Percentiles rank a stretch among this genome's conserved stretches.
Conservation (phyloP, 1,140 invertebrate species). For the Zaprionus davidi region DNA sequence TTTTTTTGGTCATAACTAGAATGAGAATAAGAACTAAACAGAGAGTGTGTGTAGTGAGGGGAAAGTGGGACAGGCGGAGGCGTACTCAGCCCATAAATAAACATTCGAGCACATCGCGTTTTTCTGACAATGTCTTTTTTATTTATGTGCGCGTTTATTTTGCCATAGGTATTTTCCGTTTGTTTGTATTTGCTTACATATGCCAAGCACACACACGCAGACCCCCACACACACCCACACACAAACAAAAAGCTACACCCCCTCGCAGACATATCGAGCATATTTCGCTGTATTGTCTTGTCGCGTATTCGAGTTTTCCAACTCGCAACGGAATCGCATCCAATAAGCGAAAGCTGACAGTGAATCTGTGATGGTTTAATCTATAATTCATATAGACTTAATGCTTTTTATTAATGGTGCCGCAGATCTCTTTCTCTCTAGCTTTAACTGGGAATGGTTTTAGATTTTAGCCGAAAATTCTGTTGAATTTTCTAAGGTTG, state of each 20-base stretch:
- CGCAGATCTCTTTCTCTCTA: not conserved
- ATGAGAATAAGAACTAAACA: constrained; percentile 25
- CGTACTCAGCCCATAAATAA: constrained; percentile 45
- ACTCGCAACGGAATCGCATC: constrained; percentile 24
- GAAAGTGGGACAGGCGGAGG: not conserved
- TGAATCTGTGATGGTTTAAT: not conserved
- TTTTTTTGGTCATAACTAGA: constrained; percentile 24
- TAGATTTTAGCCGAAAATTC: not conserved
- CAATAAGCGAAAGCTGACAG: constrained; percentile 6
- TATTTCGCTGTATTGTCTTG: constrained; percentile 49
- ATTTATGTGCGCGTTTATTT: constrained; percentile 59
- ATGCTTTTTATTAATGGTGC: not conserved
- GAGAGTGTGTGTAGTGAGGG: not conserved
- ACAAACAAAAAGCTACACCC: constrained; percentile 18
- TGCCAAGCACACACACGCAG: constrained; percentile 33
- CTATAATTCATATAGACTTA: constrained; percentile 6
- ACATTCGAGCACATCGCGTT: constrained; percentile 56
- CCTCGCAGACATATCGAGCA: constrained; percentile 25
- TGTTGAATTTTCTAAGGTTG: not conserved
- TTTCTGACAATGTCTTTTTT: constrained; percentile 59
- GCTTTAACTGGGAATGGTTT: not conserved
- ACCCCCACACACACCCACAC: not conserved
- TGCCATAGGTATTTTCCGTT: constrained; percentile 47
- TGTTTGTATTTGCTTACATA: constrained; percentile 58
- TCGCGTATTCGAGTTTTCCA: constrained; percentile 21